These are phyloP conservation scores for Anser cygnoides DNA, from an alignment of 2,113 vertebrate species.

Conservation along the genomic window DNA sequence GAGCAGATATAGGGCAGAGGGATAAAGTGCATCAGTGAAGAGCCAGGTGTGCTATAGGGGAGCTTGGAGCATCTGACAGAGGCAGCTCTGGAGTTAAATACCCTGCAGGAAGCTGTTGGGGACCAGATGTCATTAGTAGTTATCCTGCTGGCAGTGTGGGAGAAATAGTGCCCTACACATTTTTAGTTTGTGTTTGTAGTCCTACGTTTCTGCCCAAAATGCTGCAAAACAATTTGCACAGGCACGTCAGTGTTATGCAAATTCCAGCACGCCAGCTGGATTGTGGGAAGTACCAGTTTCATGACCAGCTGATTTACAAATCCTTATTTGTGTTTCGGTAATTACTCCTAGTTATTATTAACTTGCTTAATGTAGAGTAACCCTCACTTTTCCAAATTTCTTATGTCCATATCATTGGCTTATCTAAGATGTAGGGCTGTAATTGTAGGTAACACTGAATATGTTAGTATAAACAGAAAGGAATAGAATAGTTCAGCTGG, in stretches of 20 bases:
- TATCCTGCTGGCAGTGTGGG: not conserved
- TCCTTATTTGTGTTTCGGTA: not conserved
- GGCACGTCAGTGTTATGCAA: not conserved
- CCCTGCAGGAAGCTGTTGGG: not conserved
- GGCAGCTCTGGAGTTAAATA: not conserved
- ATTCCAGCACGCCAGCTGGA: conserved; percentile 2
- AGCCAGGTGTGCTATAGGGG: not conserved
- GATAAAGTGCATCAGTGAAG: not conserved
- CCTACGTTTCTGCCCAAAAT: not conserved
- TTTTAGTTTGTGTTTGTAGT: not conserved
- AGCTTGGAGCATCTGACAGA: not conserved
- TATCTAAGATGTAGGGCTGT: not conserved
- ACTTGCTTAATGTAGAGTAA: not conserved
- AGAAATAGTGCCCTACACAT: not conserved
- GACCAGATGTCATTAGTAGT: not conserved
- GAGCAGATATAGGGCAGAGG: not conserved
- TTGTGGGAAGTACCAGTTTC: not conserved
- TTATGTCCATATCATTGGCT: not conserved
- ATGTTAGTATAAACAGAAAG: not conserved
- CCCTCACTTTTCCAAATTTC: not conserved
- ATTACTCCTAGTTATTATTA: not conserved
- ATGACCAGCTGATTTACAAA: not conserved
- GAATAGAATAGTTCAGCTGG: not conserved
- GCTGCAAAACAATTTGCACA: not conserved
- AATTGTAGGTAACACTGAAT: not conserved